A percentile compares a stretch with the other conserved stretches of the same genome.
Evolutionary conservation across 2,888 invertebrate genomes (phyloP).

Genomic region (Agrochola circellaris): DNA sequence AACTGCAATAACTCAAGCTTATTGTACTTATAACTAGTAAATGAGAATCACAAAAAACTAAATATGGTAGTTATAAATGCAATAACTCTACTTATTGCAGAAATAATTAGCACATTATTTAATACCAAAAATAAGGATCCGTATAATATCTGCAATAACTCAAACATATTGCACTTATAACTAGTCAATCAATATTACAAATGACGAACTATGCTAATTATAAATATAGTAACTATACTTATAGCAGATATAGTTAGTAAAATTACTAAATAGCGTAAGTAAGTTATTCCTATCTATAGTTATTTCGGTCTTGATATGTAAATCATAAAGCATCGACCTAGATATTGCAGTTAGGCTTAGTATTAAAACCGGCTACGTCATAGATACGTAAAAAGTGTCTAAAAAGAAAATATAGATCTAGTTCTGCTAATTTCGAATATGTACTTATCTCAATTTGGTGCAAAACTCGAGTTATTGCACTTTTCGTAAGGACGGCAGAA

Average conservation of each 20-base stretch:
- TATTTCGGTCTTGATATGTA: not conserved
- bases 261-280: not conserved
- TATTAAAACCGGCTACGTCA: not conserved
- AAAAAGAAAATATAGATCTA: slow-evolving; percentile 6
- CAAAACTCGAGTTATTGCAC: slow-evolving; percentile 10
- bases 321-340: not conserved
- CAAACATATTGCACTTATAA: not conserved
- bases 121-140: not conserved
- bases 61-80: slow-evolving; percentile 8
- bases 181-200: slow-evolving; percentile 7
- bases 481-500: slow-evolving; percentile 4
- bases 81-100: slow-evolving; percentile 1
- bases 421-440: slow-evolving; percentile 3
- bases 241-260: not conserved
- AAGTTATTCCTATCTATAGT: no score
- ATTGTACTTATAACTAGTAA: slow-evolving; percentile 1
- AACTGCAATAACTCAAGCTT: slow-evolving; percentile 10
- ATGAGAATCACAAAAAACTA: slow-evolving; percentile 4
- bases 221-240: slow-evolving; percentile 8
- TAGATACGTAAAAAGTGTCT: slow-evolving; percentile 7
- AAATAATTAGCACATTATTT: not conserved
- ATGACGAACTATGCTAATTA: slow-evolving; percentile 6
- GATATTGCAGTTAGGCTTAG: slow-evolving; percentile 5
- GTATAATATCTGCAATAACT: slow-evolving; percentile 5
- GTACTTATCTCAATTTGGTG: not conserved